Base-by-base conservation (phyloP, 2,888 invertebrate species). In the Epinotia ramella region DNA sequence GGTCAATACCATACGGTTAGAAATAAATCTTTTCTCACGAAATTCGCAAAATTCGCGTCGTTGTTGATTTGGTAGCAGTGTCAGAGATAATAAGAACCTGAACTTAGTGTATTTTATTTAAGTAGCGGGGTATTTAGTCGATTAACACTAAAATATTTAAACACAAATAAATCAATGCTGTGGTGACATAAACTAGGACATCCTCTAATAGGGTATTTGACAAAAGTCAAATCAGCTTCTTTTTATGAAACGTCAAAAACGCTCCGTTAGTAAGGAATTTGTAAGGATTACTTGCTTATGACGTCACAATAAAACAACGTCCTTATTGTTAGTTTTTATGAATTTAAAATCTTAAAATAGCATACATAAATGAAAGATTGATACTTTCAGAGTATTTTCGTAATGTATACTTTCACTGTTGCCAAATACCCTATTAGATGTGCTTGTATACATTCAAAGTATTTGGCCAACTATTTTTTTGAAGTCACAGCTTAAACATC, bases 1-100 rank as follows among this genome's bases (percentile, higher is more conserved):
- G 75, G 70, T 71, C 75, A 75, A 60, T 71, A 75, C 11, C 60
- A 64, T 64, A 44, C 24, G 44, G 1, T 16, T 20, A 69, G n/a
- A 69, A 46, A 59, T 65, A 60, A 53, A 75, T 71, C 20, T 71
- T 64, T 28, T 65, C 44, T 49, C 53, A 44, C 59, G 60, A 65
- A 70, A 70, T 65, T 46, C 60, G 59, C 65, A 65, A 75, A 56
- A 40, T 63, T n/a, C 62, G 20, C 40, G 13, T 68, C 63, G 62
- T 13, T 18, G 6, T 28, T 60, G 44, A 44, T 16, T 57, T 44
- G 20, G 7, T 20, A 12, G 13, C 11, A 24, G 44, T 24, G 40
- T 44, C 60, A 60, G 60, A 75, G n/a, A 49, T 65, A 70, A 71
- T 18, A 11, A 62, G 40, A 28, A 56, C 9, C 24, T 53, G 53